A percentile compares a stretch with the other conserved stretches of the same genome.
Conservation (phyloP, 2,888 invertebrate species). For the Hemicrepidius hirtus region DNA sequence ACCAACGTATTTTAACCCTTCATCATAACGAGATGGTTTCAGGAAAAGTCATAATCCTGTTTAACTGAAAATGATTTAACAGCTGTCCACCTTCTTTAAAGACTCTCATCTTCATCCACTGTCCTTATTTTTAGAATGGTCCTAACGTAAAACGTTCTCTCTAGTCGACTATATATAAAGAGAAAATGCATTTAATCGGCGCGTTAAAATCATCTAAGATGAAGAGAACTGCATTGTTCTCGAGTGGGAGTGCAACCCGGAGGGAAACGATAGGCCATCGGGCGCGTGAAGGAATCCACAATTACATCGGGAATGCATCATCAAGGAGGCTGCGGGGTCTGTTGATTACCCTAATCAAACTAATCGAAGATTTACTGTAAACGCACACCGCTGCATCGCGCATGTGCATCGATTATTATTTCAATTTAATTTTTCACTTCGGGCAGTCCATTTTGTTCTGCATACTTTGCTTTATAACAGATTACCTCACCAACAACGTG, state of each 20-base stretch:
- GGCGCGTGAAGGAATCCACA: constrained; percentile 63
- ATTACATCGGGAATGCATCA: constrained; percentile 58
- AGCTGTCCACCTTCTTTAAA: too few relatives aligned
- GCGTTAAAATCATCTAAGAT: background rate
- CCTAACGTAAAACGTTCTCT: too few relatives aligned
- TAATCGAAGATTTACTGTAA: constrained; percentile 65
- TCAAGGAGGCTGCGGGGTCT: constrained; percentile 56
- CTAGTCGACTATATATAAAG: too few relatives aligned
- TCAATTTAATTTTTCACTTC: constrained; percentile 65
- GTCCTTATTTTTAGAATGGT: too few relatives aligned
- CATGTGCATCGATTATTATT: constrained; percentile 61
- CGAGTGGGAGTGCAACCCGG: constrained; percentile 57
- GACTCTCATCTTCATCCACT: too few relatives aligned
- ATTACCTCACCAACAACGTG: constrained; percentile 22
- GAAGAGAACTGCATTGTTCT: constrained; percentile 28
- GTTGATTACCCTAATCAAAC: constrained; percentile 66
- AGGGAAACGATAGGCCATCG: constrained; percentile 56
- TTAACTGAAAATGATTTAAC: too few relatives aligned
- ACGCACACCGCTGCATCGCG: constrained; percentile 54
- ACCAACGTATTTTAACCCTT: too few relatives aligned
- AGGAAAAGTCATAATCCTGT: too few relatives aligned
- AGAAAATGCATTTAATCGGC: too few relatives aligned
- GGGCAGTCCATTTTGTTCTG: constrained; percentile 56
- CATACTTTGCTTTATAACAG: constrained; percentile 35
- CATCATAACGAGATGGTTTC: too few relatives aligned